Evolutionary conservation across 2,113 vertebrate species (phyloP), one percentile per base, ranked within the genome.

Genomic region (Megaleporinus macrocephalus): DNA sequence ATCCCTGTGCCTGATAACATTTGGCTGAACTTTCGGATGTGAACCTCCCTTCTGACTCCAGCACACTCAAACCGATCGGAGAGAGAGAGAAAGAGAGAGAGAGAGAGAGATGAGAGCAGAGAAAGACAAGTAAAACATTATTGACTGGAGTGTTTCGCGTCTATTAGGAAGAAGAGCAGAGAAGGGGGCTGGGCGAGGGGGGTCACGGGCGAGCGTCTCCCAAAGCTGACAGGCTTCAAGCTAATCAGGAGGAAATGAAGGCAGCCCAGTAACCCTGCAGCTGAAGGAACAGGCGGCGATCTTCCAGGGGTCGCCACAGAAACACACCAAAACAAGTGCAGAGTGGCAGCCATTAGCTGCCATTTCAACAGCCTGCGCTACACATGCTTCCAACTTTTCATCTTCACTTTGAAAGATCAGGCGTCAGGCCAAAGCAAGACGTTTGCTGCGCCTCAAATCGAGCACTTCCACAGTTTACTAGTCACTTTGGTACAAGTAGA

Each of bases 11-110:
- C 94, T 96, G 95, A 97, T 99, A 98, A 97, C 97, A 98, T 98
- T 98, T 98, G 97, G 96, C 97, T 98, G 97, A 98, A 99, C 97
- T 97, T 98, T 98, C 93, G 92, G 93, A 96, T 94, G 94, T 93
- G 95, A 96, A 94, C 95, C 96, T 97, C 96, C 95, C 94, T 95
- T 94, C 94, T 96, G 96, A 96, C 95, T 95, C 91, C 89, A 91
- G 89, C 84, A 93, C 92, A 94, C 94, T 95, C 93, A 95, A 61
- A 93, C 94, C 90, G 93, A 95, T 95, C 93, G 93, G 93, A 91
- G 93, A 93, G 91, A 59, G 33, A 84, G 87, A 89, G 83, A 88
- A 51, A 82, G 53, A 41, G 84, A 86, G 36, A 76, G 22, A 87
- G 57, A 80, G 74, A 83, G 80, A 76, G 22, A 85, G 61, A 85